These are phyloP conservation scores for Cranoglanis bouderius DNA, from an alignment of 2,113 vertebrate species.

Conservation along the genomic window DNA sequence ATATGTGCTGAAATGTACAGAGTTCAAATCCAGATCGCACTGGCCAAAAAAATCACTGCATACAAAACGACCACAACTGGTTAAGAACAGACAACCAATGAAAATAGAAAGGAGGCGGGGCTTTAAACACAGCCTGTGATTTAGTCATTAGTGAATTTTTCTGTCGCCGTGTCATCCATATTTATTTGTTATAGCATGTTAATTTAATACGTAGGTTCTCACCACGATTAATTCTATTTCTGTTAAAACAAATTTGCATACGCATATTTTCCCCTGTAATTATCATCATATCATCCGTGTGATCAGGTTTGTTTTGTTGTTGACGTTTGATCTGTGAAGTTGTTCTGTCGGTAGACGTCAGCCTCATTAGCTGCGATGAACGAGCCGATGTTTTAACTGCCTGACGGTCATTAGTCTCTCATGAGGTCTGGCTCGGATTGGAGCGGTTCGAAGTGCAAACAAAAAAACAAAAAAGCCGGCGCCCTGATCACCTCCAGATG, in stretches of 20 bases:
- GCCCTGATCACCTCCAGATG: slow-evolving; percentile 49
- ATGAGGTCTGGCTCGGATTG: not conserved
- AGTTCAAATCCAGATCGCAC: not conserved
- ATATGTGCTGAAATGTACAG: not conserved
- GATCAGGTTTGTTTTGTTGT: not conserved
- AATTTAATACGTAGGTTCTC: not conserved
- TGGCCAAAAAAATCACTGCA: no score
- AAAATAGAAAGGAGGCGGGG: not conserved
- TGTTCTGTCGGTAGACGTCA: not conserved
- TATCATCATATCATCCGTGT: not conserved
- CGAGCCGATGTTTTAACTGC: not conserved
- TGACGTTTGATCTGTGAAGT: no score
- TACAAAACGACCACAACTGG: not conserved
- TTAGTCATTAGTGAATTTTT: not conserved
- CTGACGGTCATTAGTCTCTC: slow-evolving; percentile 10
- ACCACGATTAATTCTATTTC: not conserved
- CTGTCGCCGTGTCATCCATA: not conserved
- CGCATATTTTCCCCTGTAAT: not conserved
- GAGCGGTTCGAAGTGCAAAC: not conserved
- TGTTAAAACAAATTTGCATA: not conserved
- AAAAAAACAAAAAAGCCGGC: no score
- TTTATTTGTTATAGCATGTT: not conserved
- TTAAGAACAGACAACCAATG: not conserved
- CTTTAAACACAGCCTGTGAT: not conserved
- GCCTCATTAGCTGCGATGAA: not conserved